phyloP scores from a whole-genome alignment of 2,888 invertebrate species.

The Iselma pallidipennis region DNA sequence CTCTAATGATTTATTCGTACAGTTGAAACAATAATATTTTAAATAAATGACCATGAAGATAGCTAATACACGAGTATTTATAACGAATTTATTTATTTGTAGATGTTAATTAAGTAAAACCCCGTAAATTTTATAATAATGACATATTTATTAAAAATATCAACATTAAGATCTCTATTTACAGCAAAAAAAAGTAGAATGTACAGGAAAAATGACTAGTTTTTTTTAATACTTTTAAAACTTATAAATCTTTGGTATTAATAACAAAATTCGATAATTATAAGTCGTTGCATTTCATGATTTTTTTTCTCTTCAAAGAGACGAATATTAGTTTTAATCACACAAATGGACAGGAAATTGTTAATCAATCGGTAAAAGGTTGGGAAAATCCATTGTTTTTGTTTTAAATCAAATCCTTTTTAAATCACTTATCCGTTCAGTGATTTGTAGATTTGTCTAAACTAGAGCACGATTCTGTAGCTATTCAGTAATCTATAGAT shows the following conservation, averaged over 20 bases:
- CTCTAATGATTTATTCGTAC: too few relatives aligned
- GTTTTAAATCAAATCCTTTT: too few relatives aligned
- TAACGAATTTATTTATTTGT: too few relatives aligned
- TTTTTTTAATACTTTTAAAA: conserved; percentile 25
- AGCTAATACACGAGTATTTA: background rate
- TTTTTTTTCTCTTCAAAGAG: background rate
- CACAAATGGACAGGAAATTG: too few relatives aligned
- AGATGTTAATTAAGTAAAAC: background rate
- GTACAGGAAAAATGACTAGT: conserved; percentile 39
- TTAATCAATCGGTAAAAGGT: too few relatives aligned
- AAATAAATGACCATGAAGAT: background rate
- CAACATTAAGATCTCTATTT: conserved; percentile 38
- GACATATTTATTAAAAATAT: conserved; percentile 36
- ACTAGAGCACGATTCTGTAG: too few relatives aligned
- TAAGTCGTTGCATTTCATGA: conserved; percentile 18
- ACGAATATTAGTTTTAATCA: background rate
- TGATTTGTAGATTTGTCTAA: too few relatives aligned
- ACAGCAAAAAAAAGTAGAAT: conserved; percentile 10
- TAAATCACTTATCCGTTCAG: too few relatives aligned
- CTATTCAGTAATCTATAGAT: too few relatives aligned
- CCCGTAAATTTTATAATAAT: background rate
- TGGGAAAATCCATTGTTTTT: too few relatives aligned
- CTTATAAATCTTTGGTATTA: conserved; percentile 23
- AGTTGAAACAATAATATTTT: background rate
- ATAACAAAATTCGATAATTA: conserved; percentile 20